Conservation (phyloP, 92 coral and sea anemone genomes). For the Bergia sp. region DNA sequence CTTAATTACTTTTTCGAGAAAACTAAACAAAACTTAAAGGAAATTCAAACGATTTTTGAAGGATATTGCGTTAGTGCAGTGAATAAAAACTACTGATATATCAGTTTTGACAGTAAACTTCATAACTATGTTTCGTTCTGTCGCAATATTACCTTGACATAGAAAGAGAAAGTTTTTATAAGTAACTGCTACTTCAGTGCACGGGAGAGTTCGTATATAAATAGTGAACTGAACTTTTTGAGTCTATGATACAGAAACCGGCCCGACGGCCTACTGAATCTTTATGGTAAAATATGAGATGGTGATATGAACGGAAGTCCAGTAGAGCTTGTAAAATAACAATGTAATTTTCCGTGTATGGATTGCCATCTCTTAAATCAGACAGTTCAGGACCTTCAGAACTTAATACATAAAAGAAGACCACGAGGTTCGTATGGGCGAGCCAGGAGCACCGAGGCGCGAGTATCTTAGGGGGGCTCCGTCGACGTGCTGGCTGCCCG, state of each 20-base stretch:
- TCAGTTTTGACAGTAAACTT: background rate
- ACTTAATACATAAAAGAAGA: too few relatives aligned
- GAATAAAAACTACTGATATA: background rate
- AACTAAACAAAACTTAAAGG: background rate
- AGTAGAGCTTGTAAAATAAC: background rate
- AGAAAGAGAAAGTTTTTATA: background rate
- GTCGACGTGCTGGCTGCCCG: background rate
- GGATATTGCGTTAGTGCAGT: background rate
- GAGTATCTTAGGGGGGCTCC: too few relatives aligned
- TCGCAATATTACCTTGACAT: background rate
- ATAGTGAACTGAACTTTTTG: background rate
- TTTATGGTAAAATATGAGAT: too few relatives aligned
- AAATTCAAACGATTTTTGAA: background rate
- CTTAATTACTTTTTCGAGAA: background rate
- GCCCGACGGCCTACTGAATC: too few relatives aligned
- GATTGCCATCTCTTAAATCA: background rate
- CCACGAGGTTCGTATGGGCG: too few relatives aligned
- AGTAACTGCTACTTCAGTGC: background rate
- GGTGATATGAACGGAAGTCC: background rate
- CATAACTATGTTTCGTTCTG: background rate
- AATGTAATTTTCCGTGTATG: background rate
- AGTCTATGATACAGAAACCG: background rate
- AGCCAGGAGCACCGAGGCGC: too few relatives aligned
- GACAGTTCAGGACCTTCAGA: too few relatives aligned
- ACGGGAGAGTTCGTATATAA: background rate